Base-by-base conservation (phyloP, 2,113 vertebrate genomes). In the Physeter macrocephalus region DNA sequence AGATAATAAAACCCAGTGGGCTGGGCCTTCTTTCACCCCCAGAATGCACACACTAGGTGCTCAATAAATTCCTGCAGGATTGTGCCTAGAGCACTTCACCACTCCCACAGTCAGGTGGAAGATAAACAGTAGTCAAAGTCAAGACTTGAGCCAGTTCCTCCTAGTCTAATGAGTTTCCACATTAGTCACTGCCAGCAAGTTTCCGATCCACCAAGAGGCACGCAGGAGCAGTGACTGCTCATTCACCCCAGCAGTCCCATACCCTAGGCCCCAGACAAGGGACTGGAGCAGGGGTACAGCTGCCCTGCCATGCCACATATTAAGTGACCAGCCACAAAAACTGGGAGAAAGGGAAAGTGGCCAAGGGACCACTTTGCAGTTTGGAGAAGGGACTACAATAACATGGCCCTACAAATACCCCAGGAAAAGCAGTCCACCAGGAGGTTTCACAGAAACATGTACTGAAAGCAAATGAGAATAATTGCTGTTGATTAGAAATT, bases 151-250 rank as follows among this genome's bases (percentile, higher is more conserved):
- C 80, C 61, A 88, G 91, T 59, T 95, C 87, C 95, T 94, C 78
- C 72, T 29, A 52, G 61, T 66, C 36, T 34, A 72, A 59, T 75
- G 59, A 78, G 52, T 52, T 15, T 72, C 88, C 75, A 59, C 41
- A 43, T 95, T 78, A 95, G 96, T 97, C 97, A 97, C 87, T 4
- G 54, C 81, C 54, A 64, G 80, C 59, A 39, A 90, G 75, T 80
- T 92, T 94, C 93, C 82, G 31, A 23, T 49, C 62, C 54, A 88
- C 90, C 88, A 57, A 67, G 80, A 81, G 74, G 54, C 20, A 36
- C 25, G 39, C 69, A 67, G 80, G 66, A 85, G 41, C 13, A 2
- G 87, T 74, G 95, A 87, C 90, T 90, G 87, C 67, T 39, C 74
- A 46, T 5, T 88, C 75, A 96, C 39, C 85, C 89, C 20, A 3